Evolutionary conservation across 2,888 invertebrate species (phyloP), one percentile per base, ranked within the genome.

Genomic region (Synanthedon andrenaeformis): DNA sequence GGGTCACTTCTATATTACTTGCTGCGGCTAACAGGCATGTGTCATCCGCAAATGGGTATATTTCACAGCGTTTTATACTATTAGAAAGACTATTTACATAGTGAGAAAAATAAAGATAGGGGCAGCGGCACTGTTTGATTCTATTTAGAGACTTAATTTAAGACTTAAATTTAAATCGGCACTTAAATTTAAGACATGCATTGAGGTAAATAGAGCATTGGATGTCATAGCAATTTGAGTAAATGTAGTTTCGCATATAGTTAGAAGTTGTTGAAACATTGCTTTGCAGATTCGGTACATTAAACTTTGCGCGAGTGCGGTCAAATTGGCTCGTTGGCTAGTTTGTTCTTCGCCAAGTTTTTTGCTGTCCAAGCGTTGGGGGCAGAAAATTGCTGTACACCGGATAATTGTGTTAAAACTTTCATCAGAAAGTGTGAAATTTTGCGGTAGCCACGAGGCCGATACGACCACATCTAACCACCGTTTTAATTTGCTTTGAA

Each of bases 361-460:
- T 83, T 83, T 79, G 76, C 77, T 80, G 81, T 79, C 77, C 79
- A 72, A 74, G 71, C 74, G 72, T 69, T 71, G 77, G 65, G 69
- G 75, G 35, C 35, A 35, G 35, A 35, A 35, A 82, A 83, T 76
- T 79, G 79, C 74, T 72, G 74, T 69, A 75, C 77, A 78, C 79
- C 74, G 77, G 80, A 82, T 84, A 84, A 85, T 85, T 81, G 82
- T 81, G 84, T 85, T 85, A 85, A 85, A 85, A 85, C 79, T 85
- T 84, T 83, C 82, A 84, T 83, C 82, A 76, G 77, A 77, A 79
- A 83, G 82, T 84, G 83, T 79, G 79, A 82, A 82, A 80, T 79
- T 84, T 78, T 75, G 76, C 72, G 72, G 71, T 73, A 76, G 70
- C 72, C 65, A 69, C 70, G 72, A 68, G 69, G 69, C 70, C 45